phyloP scores from a whole-genome alignment of 2,113 vertebrate species.

The Python bivittatus region DNA sequence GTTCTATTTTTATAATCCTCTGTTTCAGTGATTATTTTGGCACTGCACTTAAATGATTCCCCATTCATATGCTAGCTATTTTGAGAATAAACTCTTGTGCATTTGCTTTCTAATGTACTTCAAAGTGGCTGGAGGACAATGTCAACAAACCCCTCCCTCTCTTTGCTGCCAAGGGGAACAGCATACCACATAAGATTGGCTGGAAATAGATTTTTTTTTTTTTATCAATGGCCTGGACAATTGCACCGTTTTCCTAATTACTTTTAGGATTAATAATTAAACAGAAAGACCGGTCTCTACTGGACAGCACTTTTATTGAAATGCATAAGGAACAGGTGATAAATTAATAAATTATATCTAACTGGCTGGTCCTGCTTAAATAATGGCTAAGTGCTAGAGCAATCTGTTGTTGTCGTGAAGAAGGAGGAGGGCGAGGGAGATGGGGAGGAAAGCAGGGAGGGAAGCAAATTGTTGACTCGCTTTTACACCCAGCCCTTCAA shows the following conservation, averaged over 20 bases:
- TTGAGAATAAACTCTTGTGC: neutral
- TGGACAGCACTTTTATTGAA: constrained; percentile 66
- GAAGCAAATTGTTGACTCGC: constrained; percentile 18
- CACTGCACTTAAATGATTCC: neutral
- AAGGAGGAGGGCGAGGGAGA: neutral
- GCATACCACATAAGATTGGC: constrained; percentile 45
- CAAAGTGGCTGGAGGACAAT: neutral
- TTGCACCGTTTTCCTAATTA: constrained; percentile 66
- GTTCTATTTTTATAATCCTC: neutral
- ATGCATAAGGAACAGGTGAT: constrained; percentile 67
- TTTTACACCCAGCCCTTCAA: constrained; percentile 54
- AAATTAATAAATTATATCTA: constrained; percentile 73
- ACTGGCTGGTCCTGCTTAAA: constrained; percentile 60
- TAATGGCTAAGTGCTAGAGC: constrained; percentile 59
- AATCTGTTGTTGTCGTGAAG: constrained; percentile 7
- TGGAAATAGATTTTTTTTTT: constrained; percentile 29
- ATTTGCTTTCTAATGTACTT: constrained; percentile 35
- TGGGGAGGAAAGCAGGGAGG: constrained; percentile 42
- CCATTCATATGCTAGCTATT: neutral
- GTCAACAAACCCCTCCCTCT: constrained; percentile 19
- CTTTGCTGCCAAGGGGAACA: constrained; percentile 9
- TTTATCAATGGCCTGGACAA: constrained; percentile 46
- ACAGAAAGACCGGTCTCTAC: constrained; percentile 59
- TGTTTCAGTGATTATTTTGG: neutral
- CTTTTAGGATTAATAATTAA: constrained; percentile 68